Base-by-base conservation (phyloP, 2,888 invertebrate genomes). In the Autographa pulchrina region DNA sequence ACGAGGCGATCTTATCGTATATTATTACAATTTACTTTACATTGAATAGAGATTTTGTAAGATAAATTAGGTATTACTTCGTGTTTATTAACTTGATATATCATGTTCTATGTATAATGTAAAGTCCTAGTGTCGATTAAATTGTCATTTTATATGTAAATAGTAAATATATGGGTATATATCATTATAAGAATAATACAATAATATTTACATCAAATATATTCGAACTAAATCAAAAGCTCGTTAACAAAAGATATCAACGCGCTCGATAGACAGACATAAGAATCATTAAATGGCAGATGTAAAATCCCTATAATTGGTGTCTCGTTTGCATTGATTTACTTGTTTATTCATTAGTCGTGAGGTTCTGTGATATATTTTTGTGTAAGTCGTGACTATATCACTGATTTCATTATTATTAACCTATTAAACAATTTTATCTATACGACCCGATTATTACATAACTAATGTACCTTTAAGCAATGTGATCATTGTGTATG, bases 241-340 rank as follows among this genome's bases (percentile, higher is more conserved):
- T 73, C 43, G 43, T 62, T 43, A 59, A 58, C 66, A 74, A 82
- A 82, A 82, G 83, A 82, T 32, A 63, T 82, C 80, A 80, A 82
- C 82, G 82, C 83, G 81, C 3, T 11, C 0, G n/a, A 14, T 9
- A 16, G 0, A n/a, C 7, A 35, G 0, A 31, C 8, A 1, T 31
- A 8, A n/a, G 2, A 56, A 54, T 20, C 7, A 43, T 48, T 56
- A 56, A 56, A 56, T 56, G 25, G 54, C 54, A 56, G 54, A 56
- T 56, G 25, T 56, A 9, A 56, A 56, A 56, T 25, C 54, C 25
- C 25, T 56, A 20, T 56, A 56, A 56, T 56, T 56, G 54, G 54
- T 56, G 4, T n/a, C 54, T 56, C 11, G 13, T 13, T 25, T 56
- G 54, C 20, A 56, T 56, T 56, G 54, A 56, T 56, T 56, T 56